phyloP scores from a whole-genome alignment of 2,888 invertebrate species.

The Mythimna impura region DNA sequence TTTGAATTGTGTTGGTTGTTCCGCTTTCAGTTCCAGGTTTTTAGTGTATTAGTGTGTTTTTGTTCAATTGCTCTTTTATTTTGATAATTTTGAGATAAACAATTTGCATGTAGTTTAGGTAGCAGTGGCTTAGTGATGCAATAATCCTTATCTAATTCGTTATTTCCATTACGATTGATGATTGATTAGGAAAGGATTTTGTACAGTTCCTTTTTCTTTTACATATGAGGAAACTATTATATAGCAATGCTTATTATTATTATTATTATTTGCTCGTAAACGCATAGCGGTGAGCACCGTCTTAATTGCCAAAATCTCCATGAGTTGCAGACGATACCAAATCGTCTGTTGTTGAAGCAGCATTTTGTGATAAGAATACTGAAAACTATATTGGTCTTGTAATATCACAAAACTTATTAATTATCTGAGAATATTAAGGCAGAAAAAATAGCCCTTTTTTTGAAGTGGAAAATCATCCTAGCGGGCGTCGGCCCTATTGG shows the following conservation, averaged over 20 bases:
- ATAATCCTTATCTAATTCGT: slow-evolving; percentile 33
- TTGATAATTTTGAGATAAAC: not conserved
- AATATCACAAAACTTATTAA: not conserved
- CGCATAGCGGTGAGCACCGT: not conserved
- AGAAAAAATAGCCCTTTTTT: too few relatives aligned
- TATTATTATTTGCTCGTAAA: too few relatives aligned
- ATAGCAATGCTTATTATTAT: not conserved
- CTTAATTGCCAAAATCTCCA: not conserved
- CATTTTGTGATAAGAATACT: too few relatives aligned
- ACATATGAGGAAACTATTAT: not conserved
- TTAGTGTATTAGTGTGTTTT: slow-evolving; percentile 7
- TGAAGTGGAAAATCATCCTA: too few relatives aligned
- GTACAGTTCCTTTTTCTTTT: not conserved
- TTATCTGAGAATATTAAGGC: too few relatives aligned
- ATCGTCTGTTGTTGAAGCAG: too few relatives aligned
- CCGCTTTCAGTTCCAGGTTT: not conserved
- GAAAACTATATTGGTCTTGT: not conserved
- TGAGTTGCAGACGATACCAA: not conserved
- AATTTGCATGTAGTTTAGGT: not conserved
- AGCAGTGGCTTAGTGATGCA: slow-evolving; percentile 9
- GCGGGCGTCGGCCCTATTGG: too few relatives aligned
- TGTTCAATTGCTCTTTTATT: slow-evolving; percentile 10
- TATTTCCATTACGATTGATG: slow-evolving; percentile 7
- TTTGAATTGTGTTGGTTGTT: not conserved
- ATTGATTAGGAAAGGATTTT: not conserved